These are phyloP conservation scores for Dromas ardeola DNA, from an alignment of 2,113 vertebrate species.

Conservation along the genomic window DNA sequence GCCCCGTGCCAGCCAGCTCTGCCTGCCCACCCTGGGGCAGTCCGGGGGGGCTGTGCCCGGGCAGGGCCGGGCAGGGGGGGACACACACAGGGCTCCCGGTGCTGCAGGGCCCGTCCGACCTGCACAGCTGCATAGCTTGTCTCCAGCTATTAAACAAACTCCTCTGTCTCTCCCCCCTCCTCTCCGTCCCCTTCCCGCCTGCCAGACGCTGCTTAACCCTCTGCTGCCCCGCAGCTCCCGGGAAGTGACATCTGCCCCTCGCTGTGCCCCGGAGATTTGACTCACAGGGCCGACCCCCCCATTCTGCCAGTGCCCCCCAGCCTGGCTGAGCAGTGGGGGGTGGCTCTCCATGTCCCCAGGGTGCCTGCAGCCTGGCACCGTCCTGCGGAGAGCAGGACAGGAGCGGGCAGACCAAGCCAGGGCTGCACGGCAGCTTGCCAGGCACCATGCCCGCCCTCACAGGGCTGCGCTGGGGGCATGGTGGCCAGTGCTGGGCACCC, in stretches of 20 bases:
- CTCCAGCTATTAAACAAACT: conserved; percentile 63
- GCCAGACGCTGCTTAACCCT: conserved; percentile 51
- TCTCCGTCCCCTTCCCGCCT: neutral
- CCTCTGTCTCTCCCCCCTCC: conserved; percentile 5
- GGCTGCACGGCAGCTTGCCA: too few species aligned
- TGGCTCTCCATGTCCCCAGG: neutral
- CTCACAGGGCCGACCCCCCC: neutral
- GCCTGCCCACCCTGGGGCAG: neutral
- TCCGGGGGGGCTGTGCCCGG: neutral
- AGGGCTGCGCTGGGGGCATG: neutral
- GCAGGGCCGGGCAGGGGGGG: neutral
- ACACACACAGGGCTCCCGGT: neutral
- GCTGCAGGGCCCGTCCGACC: conserved; percentile 21
- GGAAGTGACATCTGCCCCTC: neutral
- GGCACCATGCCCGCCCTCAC: neutral
- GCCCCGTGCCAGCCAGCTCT: neutral
- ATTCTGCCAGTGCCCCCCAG: neutral
- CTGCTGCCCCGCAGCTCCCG: neutral
- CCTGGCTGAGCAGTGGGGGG: neutral
- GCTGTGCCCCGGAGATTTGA: neutral
- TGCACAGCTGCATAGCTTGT: conserved; percentile 62
- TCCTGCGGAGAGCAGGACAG: neutral
- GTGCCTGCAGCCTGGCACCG: neutral
- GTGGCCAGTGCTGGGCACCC: neutral
- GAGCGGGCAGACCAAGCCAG: neutral